Percentiles rank a stretch among this genome's conserved stretches.
Conservation (phyloP, 1,140 invertebrate species). For the Heliothis virescens region DNA sequence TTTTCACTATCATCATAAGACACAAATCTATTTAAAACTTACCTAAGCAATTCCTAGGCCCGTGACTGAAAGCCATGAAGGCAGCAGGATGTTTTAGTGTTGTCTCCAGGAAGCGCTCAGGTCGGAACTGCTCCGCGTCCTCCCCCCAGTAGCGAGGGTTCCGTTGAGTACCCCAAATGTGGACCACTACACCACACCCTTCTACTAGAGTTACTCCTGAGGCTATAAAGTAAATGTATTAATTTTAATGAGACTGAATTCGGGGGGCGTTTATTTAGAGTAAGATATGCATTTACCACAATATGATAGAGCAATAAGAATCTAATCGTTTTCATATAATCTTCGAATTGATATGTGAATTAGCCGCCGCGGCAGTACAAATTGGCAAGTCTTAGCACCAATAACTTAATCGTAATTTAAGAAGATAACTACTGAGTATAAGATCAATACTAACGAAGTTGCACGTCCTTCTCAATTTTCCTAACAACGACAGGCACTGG, state of each 20-base stretch:
- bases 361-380: too few relatives aligned
- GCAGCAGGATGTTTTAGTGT: constrained; percentile 46
- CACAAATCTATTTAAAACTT: not conserved
- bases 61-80: constrained; percentile 51
- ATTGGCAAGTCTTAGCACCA: too few relatives aligned
- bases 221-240: too few relatives aligned
- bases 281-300: too few relatives aligned
- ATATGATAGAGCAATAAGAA: too few relatives aligned
- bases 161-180: constrained; percentile 50
- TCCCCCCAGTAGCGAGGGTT: constrained; percentile 51
- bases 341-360: too few relatives aligned
- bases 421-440: too few relatives aligned
- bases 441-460: constrained; percentile 36
- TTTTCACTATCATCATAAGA: not conserved
- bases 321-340: too few relatives aligned
- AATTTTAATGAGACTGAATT: too few relatives aligned
- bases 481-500: constrained; percentile 39
- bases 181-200: constrained; percentile 17
- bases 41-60: constrained; percentile 52
- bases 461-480: constrained; percentile 32
- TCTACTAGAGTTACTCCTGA: constrained; percentile 40
- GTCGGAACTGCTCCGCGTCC: constrained; percentile 51
- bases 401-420: too few relatives aligned
- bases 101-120: constrained; percentile 48
- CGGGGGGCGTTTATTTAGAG: too few relatives aligned